phyloP scores from a whole-genome alignment of 64 coral and sea anemone species.

The Cladopsammia gracilis region DNA sequence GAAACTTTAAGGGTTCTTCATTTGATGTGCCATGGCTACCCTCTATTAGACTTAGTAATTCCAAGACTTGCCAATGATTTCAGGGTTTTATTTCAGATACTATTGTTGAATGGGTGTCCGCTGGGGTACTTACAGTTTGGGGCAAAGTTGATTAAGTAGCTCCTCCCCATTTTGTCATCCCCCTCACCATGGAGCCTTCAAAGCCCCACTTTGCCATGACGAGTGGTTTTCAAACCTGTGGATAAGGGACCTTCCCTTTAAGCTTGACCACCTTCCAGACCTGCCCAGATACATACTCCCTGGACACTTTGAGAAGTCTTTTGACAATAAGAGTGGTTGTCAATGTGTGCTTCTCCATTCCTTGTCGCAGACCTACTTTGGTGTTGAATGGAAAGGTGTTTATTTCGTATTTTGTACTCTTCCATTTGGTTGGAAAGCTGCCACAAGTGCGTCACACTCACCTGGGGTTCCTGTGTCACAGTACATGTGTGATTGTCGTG shows the following conservation, averaged over 20 bases:
- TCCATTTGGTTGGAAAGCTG: too few species aligned
- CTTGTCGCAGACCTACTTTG: too few species aligned
- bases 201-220: not conserved
- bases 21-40: not conserved
- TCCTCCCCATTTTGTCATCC: not conserved
- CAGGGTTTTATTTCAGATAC: constrained; percentile 36
- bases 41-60: not conserved
- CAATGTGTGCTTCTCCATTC: too few species aligned
- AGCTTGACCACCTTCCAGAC: too few species aligned
- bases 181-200: not conserved
- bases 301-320: not conserved
- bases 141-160: not conserved
- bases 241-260: too few species aligned
- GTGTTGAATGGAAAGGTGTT: too few species aligned
- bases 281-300: too few species aligned
- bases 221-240: not conserved
- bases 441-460: not conserved
- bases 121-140: not conserved
- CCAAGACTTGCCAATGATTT: not conserved
- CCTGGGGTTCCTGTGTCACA: constrained; percentile 22
- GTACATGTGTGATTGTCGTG: not conserved
- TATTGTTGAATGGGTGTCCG: constrained; percentile 1
- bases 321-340: not conserved
- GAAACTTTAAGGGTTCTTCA: constrained; percentile 4
- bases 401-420: too few species aligned